Evolutionary conservation across 2,888 invertebrate genomes (phyloP).

Genomic region (Brachyptera risi): DNA sequence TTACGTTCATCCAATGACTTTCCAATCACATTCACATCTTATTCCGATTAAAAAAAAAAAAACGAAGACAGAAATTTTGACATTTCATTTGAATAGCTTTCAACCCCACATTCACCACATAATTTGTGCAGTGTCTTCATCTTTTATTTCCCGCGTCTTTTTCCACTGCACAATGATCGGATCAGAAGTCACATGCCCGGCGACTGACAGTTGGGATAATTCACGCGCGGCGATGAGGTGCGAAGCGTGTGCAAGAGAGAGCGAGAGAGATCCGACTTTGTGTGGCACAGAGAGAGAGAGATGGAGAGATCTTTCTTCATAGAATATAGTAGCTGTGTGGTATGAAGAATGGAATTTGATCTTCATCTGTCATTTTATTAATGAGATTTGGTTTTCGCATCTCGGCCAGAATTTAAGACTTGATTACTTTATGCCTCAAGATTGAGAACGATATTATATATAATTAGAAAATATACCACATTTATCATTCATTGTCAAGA

Average conservation of each 20-base stretch:
- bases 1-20: too few relatives aligned
- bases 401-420: background rate
- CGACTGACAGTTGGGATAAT: too few relatives aligned
- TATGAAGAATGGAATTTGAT: too few relatives aligned
- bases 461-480: background rate
- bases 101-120: conserved; percentile 5
- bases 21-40: too few relatives aligned
- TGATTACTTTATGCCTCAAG: background rate
- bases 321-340: background rate
- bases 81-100: too few relatives aligned
- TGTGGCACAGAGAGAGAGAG: conserved; percentile 21
- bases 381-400: conserved; percentile 26
- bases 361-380: conserved; percentile 30
- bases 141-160: conserved; percentile 15
- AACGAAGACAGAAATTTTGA: conserved; percentile 10
- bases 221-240: conserved; percentile 7
- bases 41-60: conserved; percentile 4
- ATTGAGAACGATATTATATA: background rate
- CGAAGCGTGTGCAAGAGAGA: too few relatives aligned
- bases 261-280: too few relatives aligned
- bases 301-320: too few relatives aligned
- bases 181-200: too few relatives aligned
- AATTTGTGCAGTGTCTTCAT: conserved; percentile 4
- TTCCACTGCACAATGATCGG: conserved; percentile 20
- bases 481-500: background rate